A percentile compares a stretch with the other conserved stretches of the same genome.
phyloP scores from a whole-genome alignment of 23 tunicate genomes.

The Diplosoma virens region DNA sequence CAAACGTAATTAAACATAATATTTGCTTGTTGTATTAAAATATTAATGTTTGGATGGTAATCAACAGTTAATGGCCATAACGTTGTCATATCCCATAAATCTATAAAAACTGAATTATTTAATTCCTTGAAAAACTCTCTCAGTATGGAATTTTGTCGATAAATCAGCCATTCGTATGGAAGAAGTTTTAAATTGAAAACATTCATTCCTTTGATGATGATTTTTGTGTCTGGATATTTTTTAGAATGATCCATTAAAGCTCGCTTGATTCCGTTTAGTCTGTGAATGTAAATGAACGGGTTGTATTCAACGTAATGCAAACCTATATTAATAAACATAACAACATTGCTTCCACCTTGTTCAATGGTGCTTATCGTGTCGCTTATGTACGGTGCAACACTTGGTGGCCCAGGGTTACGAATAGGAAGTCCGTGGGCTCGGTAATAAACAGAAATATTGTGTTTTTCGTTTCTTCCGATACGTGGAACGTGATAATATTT shows the following conservation, averaged over 20 bases:
- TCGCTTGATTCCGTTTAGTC: constrained; percentile 9
- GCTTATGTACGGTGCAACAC: constrained; percentile 38
- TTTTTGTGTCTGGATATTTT: constrained; percentile 15
- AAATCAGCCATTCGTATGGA: constrained; percentile 15
- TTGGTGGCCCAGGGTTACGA: constrained; percentile 28
- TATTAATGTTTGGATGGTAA: background rate
- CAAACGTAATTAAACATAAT: constrained; percentile 22
- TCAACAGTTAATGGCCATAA: constrained; percentile 7
- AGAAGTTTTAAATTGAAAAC: background rate
- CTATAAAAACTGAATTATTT: background rate
- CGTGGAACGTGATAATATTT: constrained; percentile 17
- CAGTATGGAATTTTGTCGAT: constrained; percentile 6
- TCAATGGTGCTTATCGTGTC: constrained; percentile 26
- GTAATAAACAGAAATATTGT: constrained; percentile 40
- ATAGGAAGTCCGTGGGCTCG: constrained; percentile 52
- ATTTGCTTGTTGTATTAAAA: constrained; percentile 3
- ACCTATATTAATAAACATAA: constrained; percentile 28
- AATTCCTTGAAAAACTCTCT: constrained; percentile 1
- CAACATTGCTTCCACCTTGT: constrained; percentile 38
- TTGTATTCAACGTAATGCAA: constrained; percentile 21
- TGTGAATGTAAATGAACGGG: constrained; percentile 12
- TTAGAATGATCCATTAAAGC: constrained; percentile 2
- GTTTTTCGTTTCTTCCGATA: background rate
- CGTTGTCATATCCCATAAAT: constrained; percentile 47
- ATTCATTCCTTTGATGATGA: constrained; percentile 28